phyloP scores from a whole-genome alignment of 64 coral and sea anemone genomes.

The Montipora sp. region DNA sequence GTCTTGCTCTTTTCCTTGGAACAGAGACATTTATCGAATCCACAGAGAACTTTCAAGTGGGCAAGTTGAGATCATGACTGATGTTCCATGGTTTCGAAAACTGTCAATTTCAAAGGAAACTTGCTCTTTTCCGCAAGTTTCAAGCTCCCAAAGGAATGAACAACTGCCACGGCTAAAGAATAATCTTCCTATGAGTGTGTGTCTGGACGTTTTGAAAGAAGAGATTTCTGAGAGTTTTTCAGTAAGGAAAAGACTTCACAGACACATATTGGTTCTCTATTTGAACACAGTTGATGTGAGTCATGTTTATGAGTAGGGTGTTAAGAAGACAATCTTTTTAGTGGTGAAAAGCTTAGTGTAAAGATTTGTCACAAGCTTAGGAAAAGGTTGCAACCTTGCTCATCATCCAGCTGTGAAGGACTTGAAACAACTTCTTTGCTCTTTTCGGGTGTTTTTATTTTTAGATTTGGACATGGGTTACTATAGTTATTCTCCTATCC shows the following conservation, averaged over 20 bases:
- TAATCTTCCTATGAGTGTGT: slow-evolving; percentile 28
- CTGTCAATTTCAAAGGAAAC: slow-evolving; percentile 1
- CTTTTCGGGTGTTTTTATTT: too few species aligned
- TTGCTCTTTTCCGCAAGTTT: not conserved
- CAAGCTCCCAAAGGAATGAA: not conserved
- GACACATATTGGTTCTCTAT: slow-evolving; percentile 49
- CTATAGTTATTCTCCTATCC: too few species aligned
- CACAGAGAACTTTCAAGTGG: slow-evolving; percentile 50
- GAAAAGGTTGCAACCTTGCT: too few species aligned
- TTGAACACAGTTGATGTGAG: slow-evolving; percentile 35
- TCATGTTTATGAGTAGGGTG: not conserved
- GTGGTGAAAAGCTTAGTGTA: too few species aligned
- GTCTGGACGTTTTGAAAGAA: slow-evolving; percentile 32
- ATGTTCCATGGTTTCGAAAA: slow-evolving; percentile 52
- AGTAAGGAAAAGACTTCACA: slow-evolving; percentile 10
- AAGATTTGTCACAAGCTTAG: too few species aligned
- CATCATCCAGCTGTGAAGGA: too few species aligned
- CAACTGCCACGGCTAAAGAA: slow-evolving; percentile 12
- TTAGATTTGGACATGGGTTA: too few species aligned
- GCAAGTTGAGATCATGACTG: slow-evolving; percentile 42
- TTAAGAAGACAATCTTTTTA: not conserved
- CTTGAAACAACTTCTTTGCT: too few species aligned
- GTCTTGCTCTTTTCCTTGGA: slow-evolving; percentile 19
- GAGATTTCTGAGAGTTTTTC: slow-evolving; percentile 44
- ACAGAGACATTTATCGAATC: slow-evolving; percentile 47